Evolutionary conservation across 2,797 vertebrate species (phyloP), one percentile per base, ranked within the genome.

Genomic region (Salmo trutta): DNA sequence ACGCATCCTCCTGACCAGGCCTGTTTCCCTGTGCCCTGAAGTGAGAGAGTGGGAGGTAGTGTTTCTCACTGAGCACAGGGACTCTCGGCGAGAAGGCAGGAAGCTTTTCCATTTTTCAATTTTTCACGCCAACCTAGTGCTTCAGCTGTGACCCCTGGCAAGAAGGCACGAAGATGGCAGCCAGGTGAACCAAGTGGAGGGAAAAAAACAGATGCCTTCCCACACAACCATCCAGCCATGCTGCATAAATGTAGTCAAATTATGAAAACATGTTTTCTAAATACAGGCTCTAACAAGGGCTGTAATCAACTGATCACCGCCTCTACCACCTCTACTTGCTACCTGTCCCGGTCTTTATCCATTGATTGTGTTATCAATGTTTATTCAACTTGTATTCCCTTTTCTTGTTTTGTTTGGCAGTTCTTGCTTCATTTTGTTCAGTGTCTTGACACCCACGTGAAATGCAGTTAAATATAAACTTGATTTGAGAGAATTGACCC

Each of bases 81-180:
- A 77, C 41, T 4, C 47, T 4, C 10, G 77, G 75, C 78, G 78
- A 82, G 79, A 75, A 75, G 80, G 83, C 31, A 27, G 78, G 73
- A 70, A 88, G 77, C 54, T 51, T 71, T 71, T 75, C 41, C 12
- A 2, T 10, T 47, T 31, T 47, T 81, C 59, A 65, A 47, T 10
- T 47, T 85, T 90, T 89, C 82, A 88, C 54, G 76, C 84, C 83
- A 88, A 85, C 79, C 83, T 67, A 64, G 75, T 65, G 33, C 79
- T 86, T 86, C 77, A 74, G 78, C 47, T 36, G 73, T 91, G 90
- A 91, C 86, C 86, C 51, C 67, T 76, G 77, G 87, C 79, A 88
- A 80, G 71, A 70, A 80, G 73, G 80, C 81, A 79, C 83, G 83
- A 86, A 85, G 21, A 85, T 84, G 83, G 82, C 84, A 86, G 85